These are phyloP conservation scores for Erebia palarica DNA, from an alignment of 2,888 invertebrate species.

Conservation along the genomic window DNA sequence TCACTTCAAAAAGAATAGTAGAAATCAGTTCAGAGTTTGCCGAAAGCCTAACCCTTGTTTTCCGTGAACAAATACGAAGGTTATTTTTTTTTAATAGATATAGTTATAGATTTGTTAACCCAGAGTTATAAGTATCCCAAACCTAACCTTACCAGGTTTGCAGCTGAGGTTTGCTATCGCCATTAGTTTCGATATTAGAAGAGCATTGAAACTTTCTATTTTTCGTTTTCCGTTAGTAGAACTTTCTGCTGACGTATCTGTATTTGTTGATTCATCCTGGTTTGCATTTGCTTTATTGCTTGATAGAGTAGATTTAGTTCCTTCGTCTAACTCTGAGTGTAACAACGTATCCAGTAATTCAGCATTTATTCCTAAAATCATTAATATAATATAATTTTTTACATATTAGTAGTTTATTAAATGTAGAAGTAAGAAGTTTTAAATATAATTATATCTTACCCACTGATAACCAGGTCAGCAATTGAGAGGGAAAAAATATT, in stretches of 20 bases:
- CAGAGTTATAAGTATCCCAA: no score
- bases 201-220: slow-evolving; percentile 89
- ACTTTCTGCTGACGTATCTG: slow-evolving; percentile 53
- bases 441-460: slow-evolving; percentile 56
- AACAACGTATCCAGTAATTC: slow-evolving; percentile 91
- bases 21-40: no score
- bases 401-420: slow-evolving; percentile 1
- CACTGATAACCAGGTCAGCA: slow-evolving; percentile 64
- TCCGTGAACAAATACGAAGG: no score
- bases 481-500: slow-evolving; percentile 49
- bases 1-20: no score
- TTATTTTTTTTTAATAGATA: no score
- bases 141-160: slow-evolving; percentile 87
- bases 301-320: slow-evolving; percentile 35
- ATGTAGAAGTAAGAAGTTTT: neutral
- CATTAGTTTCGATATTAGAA: slow-evolving; percentile 91
- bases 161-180: slow-evolving; percentile 92
- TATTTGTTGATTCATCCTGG: slow-evolving; percentile 42
- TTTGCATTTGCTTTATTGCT: slow-evolving; percentile 15
- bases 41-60: neutral
- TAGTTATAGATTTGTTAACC: no score
- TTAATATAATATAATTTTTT: slow-evolving; percentile 25
- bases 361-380: slow-evolving; percentile 88
- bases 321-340: slow-evolving; percentile 80
- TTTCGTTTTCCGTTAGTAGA: slow-evolving; percentile 53